These are phyloP conservation scores for Myzus persicae DNA, from an alignment of 1,140 invertebrate species.

Conservation along the genomic window DNA sequence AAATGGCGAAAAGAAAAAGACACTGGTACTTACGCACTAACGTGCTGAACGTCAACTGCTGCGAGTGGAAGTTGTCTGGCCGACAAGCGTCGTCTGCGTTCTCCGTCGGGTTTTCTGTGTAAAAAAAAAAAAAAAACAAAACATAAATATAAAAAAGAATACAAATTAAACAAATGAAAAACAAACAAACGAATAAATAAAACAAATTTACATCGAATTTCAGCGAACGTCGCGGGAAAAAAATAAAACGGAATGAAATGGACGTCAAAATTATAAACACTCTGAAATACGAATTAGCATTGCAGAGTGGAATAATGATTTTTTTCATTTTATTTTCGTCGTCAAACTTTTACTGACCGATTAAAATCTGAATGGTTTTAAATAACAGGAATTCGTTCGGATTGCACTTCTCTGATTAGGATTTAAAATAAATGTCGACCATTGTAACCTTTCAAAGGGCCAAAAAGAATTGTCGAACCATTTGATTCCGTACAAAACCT, in stretches of 20 bases:
- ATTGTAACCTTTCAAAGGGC: not conserved
- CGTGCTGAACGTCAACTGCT: constrained; percentile 64
- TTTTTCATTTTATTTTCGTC: not conserved
- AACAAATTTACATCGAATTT: constrained; percentile 16
- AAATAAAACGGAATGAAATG: not conserved
- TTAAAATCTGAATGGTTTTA: constrained; percentile 32
- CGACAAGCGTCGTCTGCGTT: constrained; percentile 67
- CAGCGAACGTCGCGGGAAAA: not conserved
- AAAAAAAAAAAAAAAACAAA: constrained; percentile 44
- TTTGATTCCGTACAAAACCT: not conserved
- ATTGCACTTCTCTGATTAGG: not conserved
- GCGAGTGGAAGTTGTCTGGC: constrained; percentile 64
- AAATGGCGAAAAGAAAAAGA: constrained; percentile 20
- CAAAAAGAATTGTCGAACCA: not conserved
- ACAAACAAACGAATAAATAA: not conserved
- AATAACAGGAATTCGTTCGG: not conserved
- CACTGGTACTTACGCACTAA: constrained; percentile 65
- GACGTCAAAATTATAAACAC: not conserved
- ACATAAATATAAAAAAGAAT: not conserved
- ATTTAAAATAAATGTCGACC: not conserved
- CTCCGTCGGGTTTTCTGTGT: constrained; percentile 60
- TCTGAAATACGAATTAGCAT: constrained; percentile 14
- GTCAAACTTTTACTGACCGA: constrained; percentile 11
- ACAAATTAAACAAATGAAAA: not conserved
- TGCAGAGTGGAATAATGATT: not conserved